Evolutionary conservation across 2,113 vertebrate species (phyloP).

Genomic region (Microcebus jonahi): DNA sequence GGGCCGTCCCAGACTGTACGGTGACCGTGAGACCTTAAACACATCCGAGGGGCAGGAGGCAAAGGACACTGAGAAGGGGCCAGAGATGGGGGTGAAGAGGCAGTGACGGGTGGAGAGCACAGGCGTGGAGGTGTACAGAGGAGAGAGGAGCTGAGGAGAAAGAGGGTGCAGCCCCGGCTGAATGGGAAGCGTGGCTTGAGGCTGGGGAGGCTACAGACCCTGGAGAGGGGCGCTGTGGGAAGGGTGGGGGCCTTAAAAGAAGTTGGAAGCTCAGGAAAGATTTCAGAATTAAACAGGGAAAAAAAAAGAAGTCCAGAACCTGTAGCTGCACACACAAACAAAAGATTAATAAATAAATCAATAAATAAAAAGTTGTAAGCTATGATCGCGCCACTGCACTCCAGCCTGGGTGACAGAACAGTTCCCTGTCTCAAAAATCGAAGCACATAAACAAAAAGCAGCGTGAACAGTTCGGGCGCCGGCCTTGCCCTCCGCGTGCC

Average conservation of each 20-base stretch:
- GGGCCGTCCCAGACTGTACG: not conserved
- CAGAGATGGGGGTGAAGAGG: not conserved
- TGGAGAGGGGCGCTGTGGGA: not conserved
- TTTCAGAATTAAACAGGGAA: too few relatives aligned
- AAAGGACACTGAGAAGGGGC: not conserved
- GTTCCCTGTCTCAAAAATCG: not conserved
- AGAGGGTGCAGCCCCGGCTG: not conserved
- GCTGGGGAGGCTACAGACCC: not conserved
- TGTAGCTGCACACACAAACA: too few relatives aligned
- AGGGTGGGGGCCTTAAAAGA: not conserved
- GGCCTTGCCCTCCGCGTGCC: fast-evolving
- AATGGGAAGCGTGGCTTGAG: not conserved
- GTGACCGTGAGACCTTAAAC: not conserved
- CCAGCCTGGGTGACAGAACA: not conserved
- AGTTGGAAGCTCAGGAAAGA: not conserved
- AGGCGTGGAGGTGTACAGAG: not conserved
- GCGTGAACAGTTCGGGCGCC: not conserved
- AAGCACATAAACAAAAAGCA: not conserved
- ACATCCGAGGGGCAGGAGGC: not conserved
- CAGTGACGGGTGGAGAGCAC: not conserved
- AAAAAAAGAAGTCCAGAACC: too few relatives aligned
- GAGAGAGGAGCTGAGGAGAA: not conserved
- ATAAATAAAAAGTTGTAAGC: not conserved
- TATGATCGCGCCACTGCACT: not conserved
- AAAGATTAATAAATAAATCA: too few relatives aligned